Evolutionary conservation across 2,888 invertebrate species (phyloP).

Genomic region (Nasonia oneida): DNA sequence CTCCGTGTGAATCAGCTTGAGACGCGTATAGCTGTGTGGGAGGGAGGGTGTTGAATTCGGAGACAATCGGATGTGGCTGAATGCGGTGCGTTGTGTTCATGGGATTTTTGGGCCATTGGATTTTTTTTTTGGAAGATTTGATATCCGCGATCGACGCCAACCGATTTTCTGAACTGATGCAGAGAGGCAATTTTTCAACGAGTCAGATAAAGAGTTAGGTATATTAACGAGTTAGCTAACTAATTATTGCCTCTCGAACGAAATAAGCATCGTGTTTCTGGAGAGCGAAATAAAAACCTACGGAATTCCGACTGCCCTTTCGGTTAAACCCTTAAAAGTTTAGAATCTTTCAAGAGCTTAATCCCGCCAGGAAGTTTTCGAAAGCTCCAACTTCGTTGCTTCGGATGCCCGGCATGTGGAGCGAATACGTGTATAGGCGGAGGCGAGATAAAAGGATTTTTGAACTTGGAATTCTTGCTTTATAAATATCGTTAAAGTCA

Average conservation of each 20-base stretch:
- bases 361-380: not conserved
- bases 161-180: too few species aligned
- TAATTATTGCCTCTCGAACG: not conserved
- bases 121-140: too few species aligned
- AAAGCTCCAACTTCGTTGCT: not conserved
- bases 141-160: too few species aligned
- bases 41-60: too few species aligned
- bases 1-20: not conserved
- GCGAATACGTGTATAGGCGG: not conserved
- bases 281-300: not conserved
- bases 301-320: not conserved
- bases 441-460: not conserved
- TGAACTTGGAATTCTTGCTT: not conserved
- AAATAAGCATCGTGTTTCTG: not conserved
- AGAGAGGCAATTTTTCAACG: too few species aligned
- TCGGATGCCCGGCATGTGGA: not conserved
- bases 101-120: too few species aligned
- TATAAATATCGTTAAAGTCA: not conserved
- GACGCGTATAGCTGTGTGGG: not conserved
- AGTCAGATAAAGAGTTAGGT: too few species aligned
- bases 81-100: too few species aligned
- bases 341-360: conserved; percentile 11
- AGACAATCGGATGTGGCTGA: too few species aligned
- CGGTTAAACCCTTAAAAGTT: conserved; percentile 15
- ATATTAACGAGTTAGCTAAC: not conserved